Conservation (phyloP, 1,140 invertebrate species). For the Zaprionus vittiger region DNA sequence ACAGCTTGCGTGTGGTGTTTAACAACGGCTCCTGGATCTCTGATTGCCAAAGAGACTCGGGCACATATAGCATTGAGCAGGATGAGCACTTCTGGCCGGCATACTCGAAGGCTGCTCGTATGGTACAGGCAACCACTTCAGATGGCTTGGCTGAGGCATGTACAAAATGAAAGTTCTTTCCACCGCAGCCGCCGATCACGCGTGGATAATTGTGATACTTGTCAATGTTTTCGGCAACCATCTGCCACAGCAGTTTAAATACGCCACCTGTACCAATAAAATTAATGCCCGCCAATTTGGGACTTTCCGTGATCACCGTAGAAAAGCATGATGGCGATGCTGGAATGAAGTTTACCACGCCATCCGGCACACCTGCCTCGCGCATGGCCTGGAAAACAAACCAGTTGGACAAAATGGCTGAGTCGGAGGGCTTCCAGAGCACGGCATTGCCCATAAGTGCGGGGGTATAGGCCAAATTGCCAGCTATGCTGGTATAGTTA, state of each 20-base stretch:
- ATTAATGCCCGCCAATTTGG: constrained; percentile 95
- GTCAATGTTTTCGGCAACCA: constrained; percentile 94
- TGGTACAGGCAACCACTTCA: constrained; percentile 91
- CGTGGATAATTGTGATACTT: constrained; percentile 96
- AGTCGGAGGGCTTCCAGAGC: constrained; percentile 99
- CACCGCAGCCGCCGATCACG: constrained; percentile 97
- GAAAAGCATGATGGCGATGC: constrained; percentile 96
- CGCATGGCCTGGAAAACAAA: constrained; percentile 95
- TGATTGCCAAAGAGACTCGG: constrained; percentile 92
- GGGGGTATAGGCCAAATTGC: constrained; percentile 97
- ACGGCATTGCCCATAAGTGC: constrained; percentile 99
- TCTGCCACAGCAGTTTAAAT: constrained; percentile 95
- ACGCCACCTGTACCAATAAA: constrained; percentile 93
- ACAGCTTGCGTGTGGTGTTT: constrained; percentile 85
- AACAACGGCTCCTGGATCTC: constrained; percentile 61
- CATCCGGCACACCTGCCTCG: constrained; percentile 96
- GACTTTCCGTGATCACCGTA: constrained; percentile 92
- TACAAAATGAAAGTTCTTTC: constrained; percentile 99
- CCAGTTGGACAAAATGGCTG: constrained; percentile 98
- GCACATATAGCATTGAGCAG: constrained; percentile 97
- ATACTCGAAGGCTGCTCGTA: constrained; percentile 96
- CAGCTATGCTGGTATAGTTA: constrained; percentile 99
- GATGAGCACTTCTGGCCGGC: constrained; percentile 99
- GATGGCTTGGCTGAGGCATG: constrained; percentile 94
- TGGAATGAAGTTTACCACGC: constrained; percentile 98